Base-by-base conservation (phyloP, 2,888 invertebrate genomes). In the Empis stercorea region DNA sequence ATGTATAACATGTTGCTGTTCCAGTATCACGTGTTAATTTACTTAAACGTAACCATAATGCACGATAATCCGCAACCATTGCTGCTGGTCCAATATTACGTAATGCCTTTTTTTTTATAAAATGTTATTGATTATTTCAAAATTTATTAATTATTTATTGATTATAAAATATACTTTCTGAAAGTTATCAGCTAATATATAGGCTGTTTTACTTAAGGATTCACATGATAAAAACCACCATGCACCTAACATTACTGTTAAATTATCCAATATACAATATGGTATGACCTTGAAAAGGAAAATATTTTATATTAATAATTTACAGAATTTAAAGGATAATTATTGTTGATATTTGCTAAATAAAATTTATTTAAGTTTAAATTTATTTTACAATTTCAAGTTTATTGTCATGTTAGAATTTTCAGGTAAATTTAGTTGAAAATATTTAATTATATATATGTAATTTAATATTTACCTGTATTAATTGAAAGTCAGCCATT, bases 151-250 rank as follows among this genome's bases (percentile, higher is more conserved):
- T n/a, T 16, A 10, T 30, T 37, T 14, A 13, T 40, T 11, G 48
- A 32, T 32, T 20, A 32, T 30, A 40, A 17, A 44, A 13, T 45
- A 34, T 55, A 76, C 77, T 66, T 69, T 71, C 64, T 83, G 79
- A 60, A 84, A 83, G 57, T 83, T 79, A 49, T 81, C 79, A 3
- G 83, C 80, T 37, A 84, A 62, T 20, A 78, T 70, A 52, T 75
- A 76, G 1, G 83, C 83, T 5, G 80, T 76, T 14, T 71, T 68
- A 51, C 81, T 81, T 15, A 83, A 70, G 1, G 75, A 71, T 57
- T 80, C 78, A 54, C 83, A 82, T 13, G 80, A 72, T 0, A 83
- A 67, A 57, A 76, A 83, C 84, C 84, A 84, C 63, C 80, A 78
- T 0, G 81, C 83, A 1, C 82, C 82, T 39, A 83, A 62, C 61